Evolutionary conservation across 2,797 vertebrate species (phyloP).

Genomic region (Acomys russatus): DNA sequence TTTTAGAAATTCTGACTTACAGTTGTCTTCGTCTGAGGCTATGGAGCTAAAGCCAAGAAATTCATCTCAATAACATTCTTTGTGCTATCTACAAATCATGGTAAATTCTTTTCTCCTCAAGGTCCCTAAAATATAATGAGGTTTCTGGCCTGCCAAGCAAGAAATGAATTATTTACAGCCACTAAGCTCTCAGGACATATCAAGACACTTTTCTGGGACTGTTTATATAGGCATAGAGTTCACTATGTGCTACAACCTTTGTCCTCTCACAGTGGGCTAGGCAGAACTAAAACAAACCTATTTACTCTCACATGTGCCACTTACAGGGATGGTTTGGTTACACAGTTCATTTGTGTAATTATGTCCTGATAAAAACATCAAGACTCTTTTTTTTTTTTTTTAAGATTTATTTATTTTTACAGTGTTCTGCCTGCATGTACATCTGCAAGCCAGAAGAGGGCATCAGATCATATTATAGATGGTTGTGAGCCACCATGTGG

Average conservation of each 20-base stretch:
- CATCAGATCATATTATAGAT: no score
- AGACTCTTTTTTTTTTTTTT: neutral
- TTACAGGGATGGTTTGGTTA: neutral
- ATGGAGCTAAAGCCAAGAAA: constrained; percentile 45
- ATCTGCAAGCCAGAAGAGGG: no score
- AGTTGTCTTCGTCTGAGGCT: constrained; percentile 14
- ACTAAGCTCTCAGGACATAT: neutral
- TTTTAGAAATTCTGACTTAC: neutral
- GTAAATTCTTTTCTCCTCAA: constrained; percentile 21
- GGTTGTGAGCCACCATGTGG: no score
- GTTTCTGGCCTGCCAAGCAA: constrained; percentile 18
- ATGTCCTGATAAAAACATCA: constrained; percentile 18
- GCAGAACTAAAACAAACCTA: constrained; percentile 22
- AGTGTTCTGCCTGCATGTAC: no score
- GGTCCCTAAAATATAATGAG: neutral
- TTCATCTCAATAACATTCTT: constrained; percentile 42
- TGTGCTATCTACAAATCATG: constrained; percentile 31
- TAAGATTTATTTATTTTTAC: no score
- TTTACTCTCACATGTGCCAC: constrained; percentile 15
- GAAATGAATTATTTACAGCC: neutral
- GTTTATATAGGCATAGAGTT: constrained; percentile 28
- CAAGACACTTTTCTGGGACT: constrained; percentile 21
- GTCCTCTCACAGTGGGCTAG: neutral
- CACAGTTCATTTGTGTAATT: neutral
- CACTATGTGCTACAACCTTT: constrained; percentile 23